Evolutionary conservation across 2,797 vertebrate genomes (phyloP), one percentile per base, ranked within the genome.

Genomic region (Spheniscus humboldti): DNA sequence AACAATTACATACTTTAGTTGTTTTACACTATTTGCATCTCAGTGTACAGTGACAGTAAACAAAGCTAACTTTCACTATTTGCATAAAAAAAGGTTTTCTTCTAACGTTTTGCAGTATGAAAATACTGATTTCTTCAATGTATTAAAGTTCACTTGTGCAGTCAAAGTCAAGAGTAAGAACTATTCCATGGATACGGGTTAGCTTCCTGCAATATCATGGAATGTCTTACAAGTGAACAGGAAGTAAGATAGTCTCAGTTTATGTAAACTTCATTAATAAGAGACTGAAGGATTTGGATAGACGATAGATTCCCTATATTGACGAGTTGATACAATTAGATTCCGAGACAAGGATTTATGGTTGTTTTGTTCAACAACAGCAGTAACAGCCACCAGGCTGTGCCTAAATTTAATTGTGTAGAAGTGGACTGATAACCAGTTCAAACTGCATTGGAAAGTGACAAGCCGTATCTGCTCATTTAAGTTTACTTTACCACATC

Each of bases 251-350:
- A 24, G 3, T 64, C 27, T 69, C 37, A 45, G 18, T 39, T 83
- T 10, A 13, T 9, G 1, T 0, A 52, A 20, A 35, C 37, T 62
- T 52, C 15, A n/a, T 28, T n/a, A n/a, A 5, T 12, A 62, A 33
- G 9, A 47, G 43, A 47, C 8, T 41, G 31, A 62, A 81, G 31
- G n/a, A 30, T 23, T 18, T 28, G 33, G 24, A 33, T 7, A 23
- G 24, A 9, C 0, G n/a, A 28, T 12, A 62, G 7, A 37, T 37
- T 4, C 52, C 57, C 37, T 4, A 2, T 4, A 45, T 1, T 33
- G 71, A 12, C 20, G 10, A 68, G 47, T 19, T 6, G 17, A 47
- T 24, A 30, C 33, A 35, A 2, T 11, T 10, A 35, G 33, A 52
- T 28, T 60, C 25, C 7, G 7, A 31, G 6, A 31, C 22, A 30